Evolutionary conservation across 2,113 vertebrate species (phyloP).

Genomic region (Petaurus breviceps): DNA sequence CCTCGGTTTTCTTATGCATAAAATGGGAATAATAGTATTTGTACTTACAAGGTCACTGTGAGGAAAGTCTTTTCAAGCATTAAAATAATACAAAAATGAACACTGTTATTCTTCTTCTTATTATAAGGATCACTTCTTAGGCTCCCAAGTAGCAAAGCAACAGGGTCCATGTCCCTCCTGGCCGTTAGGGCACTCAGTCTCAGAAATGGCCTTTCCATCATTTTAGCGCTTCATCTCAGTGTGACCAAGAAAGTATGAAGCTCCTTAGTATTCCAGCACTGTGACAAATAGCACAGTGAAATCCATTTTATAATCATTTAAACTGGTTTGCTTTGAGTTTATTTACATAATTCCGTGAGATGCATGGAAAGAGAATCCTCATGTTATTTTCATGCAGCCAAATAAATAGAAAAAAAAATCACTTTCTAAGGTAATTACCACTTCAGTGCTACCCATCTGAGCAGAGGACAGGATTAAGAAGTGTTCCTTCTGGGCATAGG

Average conservation of each 20-base stretch:
- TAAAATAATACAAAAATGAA: neutral
- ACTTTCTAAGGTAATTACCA: conserved; percentile 56
- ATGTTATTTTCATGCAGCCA: conserved; percentile 54
- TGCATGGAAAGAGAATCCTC: conserved; percentile 25
- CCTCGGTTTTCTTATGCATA: neutral
- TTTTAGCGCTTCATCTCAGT: conserved; percentile 28
- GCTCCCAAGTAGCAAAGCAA: neutral
- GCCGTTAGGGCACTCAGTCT: neutral
- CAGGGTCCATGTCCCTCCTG: neutral
- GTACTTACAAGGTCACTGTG: neutral
- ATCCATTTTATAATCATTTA: conserved; percentile 70
- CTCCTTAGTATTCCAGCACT: conserved; percentile 58
- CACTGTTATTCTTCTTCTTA: neutral
- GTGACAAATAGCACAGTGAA: conserved; percentile 57
- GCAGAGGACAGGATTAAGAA: conserved; percentile 33
- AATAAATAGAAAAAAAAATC: conserved; percentile 43
- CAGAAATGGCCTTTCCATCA: neutral
- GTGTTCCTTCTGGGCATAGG: conserved; percentile 31
- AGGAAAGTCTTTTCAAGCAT: neutral
- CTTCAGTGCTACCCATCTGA: neutral
- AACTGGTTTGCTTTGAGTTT: conserved; percentile 65
- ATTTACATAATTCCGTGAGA: conserved; percentile 70
- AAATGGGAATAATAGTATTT: neutral
- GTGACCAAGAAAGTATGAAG: conserved; percentile 7
- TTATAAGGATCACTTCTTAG: neutral